These are phyloP conservation scores for Uloborus diversus DNA, from an alignment of 1,140 invertebrate genomes.

Conservation along the genomic window DNA sequence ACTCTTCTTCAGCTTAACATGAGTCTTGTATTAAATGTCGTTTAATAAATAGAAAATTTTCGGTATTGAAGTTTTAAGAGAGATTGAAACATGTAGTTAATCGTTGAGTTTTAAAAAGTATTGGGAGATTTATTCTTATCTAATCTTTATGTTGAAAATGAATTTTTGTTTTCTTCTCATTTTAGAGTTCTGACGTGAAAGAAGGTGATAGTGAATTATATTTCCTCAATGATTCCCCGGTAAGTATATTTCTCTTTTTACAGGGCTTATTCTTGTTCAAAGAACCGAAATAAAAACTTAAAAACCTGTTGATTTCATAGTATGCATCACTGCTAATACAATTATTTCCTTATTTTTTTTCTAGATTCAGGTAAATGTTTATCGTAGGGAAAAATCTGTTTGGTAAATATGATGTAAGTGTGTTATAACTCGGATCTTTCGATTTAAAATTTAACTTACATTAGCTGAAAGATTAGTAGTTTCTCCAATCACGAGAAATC, in stretches of 20 bases:
- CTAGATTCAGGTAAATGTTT: background rate
- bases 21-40: no score
- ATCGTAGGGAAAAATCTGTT: background rate
- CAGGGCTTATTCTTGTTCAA: background rate
- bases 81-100: no score
- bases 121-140: no score
- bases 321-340: background rate
- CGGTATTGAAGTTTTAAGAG: no score
- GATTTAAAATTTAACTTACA: background rate
- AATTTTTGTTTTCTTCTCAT: conserved; percentile 1
- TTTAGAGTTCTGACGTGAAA: conserved; percentile 42
- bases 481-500: no score
- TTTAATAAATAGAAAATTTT: no score
- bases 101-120: no score
- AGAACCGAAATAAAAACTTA: background rate
- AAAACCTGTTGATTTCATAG: background rate
- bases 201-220: conserved; percentile 50
- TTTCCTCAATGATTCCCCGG: conserved; percentile 46
- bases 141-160: no score
- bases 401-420: background rate
- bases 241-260: background rate
- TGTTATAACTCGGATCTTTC: background rate
- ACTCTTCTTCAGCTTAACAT: no score
- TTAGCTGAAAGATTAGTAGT: no score
- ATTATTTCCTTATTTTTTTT: background rate